A percentile compares a stretch with the other conserved stretches of the same genome.
These are phyloP conservation scores for Mesochorus sp. DNA, from an alignment of 2,888 invertebrate genomes.

Conservation along the genomic window DNA sequence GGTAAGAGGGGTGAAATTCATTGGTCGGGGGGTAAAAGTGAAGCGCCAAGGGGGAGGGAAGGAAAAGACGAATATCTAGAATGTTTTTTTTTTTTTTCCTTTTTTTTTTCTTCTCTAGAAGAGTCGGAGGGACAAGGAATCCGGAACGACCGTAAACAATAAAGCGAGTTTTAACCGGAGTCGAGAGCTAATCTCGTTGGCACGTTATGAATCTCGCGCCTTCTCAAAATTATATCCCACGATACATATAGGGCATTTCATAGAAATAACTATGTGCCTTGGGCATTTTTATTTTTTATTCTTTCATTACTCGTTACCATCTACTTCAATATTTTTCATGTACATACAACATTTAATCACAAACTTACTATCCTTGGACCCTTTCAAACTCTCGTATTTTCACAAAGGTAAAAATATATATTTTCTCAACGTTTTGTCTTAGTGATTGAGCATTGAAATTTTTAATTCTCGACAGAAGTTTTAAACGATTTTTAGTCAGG, in stretches of 20 bases:
- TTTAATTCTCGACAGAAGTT: too few relatives aligned
- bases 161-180: slow-evolving; percentile 68
- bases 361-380: too few relatives aligned
- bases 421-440: too few relatives aligned
- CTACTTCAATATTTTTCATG: too few relatives aligned
- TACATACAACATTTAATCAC: too few relatives aligned
- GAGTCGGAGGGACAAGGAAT: slow-evolving; percentile 64
- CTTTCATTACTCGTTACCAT: too few relatives aligned
- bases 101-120: slow-evolving; percentile 24
- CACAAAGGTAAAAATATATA: too few relatives aligned
- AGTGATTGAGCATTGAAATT: too few relatives aligned
- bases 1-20: slow-evolving; percentile 44
- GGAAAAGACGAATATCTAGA: background rate
- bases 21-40: slow-evolving; percentile 17
- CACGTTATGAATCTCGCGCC: slow-evolving; percentile 72
- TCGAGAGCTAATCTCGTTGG: slow-evolving; percentile 74
- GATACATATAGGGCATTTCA: background rate
- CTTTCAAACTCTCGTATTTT: too few relatives aligned
- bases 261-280: background rate
- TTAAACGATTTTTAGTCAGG: too few relatives aligned
- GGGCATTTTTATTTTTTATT: background rate
- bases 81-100: slow-evolving; percentile 1
- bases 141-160: slow-evolving; percentile 73
- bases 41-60: background rate
- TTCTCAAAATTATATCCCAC: background rate